Evolutionary conservation across 2,113 vertebrate species (phyloP).

Genomic region (Seriola dumerili): DNA sequence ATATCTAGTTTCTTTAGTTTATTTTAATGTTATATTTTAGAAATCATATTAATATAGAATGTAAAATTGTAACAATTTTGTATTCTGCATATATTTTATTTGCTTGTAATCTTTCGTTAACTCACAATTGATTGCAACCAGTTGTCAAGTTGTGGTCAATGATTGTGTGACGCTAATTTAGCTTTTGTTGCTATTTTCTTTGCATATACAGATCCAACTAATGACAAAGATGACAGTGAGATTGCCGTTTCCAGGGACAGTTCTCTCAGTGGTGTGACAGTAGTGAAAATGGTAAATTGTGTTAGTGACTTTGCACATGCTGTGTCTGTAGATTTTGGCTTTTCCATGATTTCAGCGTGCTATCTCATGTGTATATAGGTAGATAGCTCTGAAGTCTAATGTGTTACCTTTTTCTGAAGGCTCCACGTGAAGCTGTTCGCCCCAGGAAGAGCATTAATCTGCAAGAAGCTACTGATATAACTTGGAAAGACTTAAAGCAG

Average conservation of each 20-base stretch:
- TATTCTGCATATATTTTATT: neutral
- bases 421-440: neutral
- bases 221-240: neutral
- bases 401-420: slow-evolving; percentile 36
- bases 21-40: no score
- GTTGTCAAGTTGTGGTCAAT: neutral
- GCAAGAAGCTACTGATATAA: neutral
- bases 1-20: neutral
- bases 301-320: neutral
- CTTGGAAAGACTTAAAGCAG: slow-evolving; percentile 9
- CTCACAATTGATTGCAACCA: neutral
- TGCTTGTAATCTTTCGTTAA: neutral
- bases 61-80: neutral
- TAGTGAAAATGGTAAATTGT: slow-evolving; percentile 65
- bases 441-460: neutral
- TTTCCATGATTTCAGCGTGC: neutral
- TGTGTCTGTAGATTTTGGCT: neutral
- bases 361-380: neutral
- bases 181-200: neutral
- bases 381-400: neutral
- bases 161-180: neutral
- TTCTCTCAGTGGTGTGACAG: neutral
- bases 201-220: slow-evolving; percentile 37
- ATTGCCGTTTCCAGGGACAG: neutral
- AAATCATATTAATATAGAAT: neutral